Base-by-base conservation (phyloP, 2,797 vertebrate genomes). In the Manis pentadactyla region DNA sequence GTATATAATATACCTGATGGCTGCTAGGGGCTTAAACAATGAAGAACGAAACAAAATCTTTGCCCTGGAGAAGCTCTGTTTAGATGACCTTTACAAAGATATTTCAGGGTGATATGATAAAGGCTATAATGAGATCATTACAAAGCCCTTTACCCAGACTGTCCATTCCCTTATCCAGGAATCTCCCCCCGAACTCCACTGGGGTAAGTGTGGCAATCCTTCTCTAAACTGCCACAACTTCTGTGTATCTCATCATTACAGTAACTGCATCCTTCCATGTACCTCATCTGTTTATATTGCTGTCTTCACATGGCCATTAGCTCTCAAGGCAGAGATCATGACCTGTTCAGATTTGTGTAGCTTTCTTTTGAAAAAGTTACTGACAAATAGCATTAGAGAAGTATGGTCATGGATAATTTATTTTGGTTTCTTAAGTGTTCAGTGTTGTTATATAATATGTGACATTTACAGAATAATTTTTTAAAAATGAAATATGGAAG, bases 371-470 rank as follows among this genome's bases (percentile, higher is more conserved):
- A 13, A 78, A 90, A 82, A 31, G 1, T 71, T 57, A 77, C 83
- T 53, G 29, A 83, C 23, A 53, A 42, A 64, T 31, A 39, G 4
- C n/a, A 63, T 68, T 81, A 55, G 49, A 87, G n/a, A 49, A 64
- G 5, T 53, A n/a, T 29, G 29, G 1, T 69, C 57, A 2, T n/a
- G 23, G 5, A 23, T 8, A 63, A 37, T 63, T 69, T 37, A 75
- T 82, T 82, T 63, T 87, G 68, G 29, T n/a, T 71, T 63, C n/a
- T 87, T 83, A 39, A 51, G 61, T 79, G 75, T 29, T 63, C 51
- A 37, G 29, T 74, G 11, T 61, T 55, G 8, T 21, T 10, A 11
- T 84, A 51, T 2, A 46, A n/a, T 57, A 42, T 51, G 23, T 81
- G 49, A 53, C n/a, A 92, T 42, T 39, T 59, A 66, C 0, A 84